Evolutionary conservation across 2,797 vertebrate genomes (phyloP).

Genomic region (Ibycter americanus): DNA sequence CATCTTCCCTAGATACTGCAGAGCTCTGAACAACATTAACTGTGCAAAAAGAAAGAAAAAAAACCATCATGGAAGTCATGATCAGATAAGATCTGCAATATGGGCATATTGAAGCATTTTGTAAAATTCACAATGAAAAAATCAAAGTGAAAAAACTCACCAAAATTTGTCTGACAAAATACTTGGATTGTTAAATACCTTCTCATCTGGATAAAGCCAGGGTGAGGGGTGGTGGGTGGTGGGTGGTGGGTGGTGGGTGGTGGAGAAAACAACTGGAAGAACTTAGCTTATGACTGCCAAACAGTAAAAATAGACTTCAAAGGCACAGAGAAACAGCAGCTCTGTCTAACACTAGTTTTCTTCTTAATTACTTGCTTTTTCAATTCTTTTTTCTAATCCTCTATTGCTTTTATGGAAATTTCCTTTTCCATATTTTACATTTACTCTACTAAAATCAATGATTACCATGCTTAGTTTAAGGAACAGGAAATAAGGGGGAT

Average conservation of each 20-base stretch:
- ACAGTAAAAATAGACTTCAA: background rate
- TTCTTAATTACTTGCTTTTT: background rate
- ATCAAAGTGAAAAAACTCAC: background rate
- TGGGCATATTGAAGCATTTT: background rate
- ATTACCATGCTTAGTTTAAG: background rate
- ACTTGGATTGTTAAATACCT: background rate
- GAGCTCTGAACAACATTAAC: background rate
- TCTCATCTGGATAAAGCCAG: background rate
- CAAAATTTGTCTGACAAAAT: background rate
- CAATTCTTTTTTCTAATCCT: background rate
- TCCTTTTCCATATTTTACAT: background rate
- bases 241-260: fast-evolving
- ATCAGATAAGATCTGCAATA: background rate
- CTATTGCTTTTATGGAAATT: background rate
- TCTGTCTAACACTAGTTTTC: background rate
- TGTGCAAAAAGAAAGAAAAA: background rate
- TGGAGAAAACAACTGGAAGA: background rate
- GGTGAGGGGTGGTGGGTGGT: fast-evolving
- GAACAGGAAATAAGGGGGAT: background rate
- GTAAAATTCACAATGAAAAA: background rate
- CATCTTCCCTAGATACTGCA: background rate
- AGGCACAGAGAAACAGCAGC: background rate
- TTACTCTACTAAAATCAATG: background rate
- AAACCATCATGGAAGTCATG: background rate
- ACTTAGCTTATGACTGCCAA: background rate